Base-by-base conservation (phyloP, 2,113 vertebrate genomes). In the Oncorhynchus keta region DNA sequence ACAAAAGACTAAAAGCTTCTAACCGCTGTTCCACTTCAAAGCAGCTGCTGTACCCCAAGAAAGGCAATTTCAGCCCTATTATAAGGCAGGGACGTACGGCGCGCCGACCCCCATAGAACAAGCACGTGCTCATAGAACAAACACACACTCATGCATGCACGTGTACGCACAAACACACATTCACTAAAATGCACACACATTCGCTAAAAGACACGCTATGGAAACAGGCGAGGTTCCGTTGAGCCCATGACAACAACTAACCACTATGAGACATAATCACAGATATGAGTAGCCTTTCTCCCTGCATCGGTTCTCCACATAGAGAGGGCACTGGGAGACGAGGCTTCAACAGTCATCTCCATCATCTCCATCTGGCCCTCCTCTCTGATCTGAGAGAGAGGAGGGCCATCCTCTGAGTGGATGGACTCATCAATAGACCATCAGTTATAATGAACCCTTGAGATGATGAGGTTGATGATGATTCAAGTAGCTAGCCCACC, bases 1-100 rank as follows among this genome's bases (percentile, higher is more conserved):
- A 79, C 55, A 77, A 81, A 78, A 59, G 72, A 78, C 74, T 87
- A 83, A 87, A 79, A 88, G 81, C 78, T 51, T 61, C 14, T 13
- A 77, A 75, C 72, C 68, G 71, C 81, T 68, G 72, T 70, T 66
- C 57, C 61, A 51, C 79, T 62, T 83, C 55, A 67, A 73, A 65
- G 80, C 72, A 30, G 1, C 28, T n/a, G 59, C n/a, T 70, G 7
- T 2, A 24, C n/a, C 57, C 61, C 32, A 78, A 78, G 72, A 22
- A 78, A 68, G 73, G 30, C 66, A 9, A 84, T 76, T 76, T 77
- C 35, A 32, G 24, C 49, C n/a, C 32, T 14, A 71, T 64, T 62
- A 66, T 14, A 67, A 74, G 64, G 8, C 24, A 30, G 51, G 24
- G 14, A 35, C 28, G 22, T 24, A 55, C 70, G 49, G 49, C 14